Base-by-base conservation (phyloP, 2,113 vertebrate genomes). In the Gulo gulo region DNA sequence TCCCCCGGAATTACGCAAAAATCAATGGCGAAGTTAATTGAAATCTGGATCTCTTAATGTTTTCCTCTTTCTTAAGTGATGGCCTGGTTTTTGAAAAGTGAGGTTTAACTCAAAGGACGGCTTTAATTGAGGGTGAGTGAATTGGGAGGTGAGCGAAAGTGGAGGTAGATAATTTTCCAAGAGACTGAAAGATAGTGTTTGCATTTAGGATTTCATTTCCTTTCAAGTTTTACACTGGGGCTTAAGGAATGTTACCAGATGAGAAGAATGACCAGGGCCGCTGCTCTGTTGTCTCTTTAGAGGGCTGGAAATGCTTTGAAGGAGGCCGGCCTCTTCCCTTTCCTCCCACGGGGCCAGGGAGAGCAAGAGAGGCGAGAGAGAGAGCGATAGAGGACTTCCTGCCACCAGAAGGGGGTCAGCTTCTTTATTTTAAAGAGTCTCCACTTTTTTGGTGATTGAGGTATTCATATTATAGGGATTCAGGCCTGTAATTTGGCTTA, bases 1-100 rank as follows among this genome's bases (percentile, higher is more conserved):
- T 92, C 78, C 96, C 71, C 90, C n/a, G 92, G 91, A 95, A 92
- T 95, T 88, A 95, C 36, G 87, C 90, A 97, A 50, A 97, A 97
- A 96, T 95, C 87, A 94, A 63, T 93, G 71, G 84, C 42, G 36
- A 78, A 95, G 81, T 97, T 97, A 94, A 95, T 88, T 96, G 97
- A 90, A 96, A 96, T 91, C 71, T 20, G 92, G 34, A 50, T 97
- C 94, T 95, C 90, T 96, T 84, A 85, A 85, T 85, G 88, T 96
- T 95, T 96, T 91, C 76, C 74, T 57, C n/a, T 97, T 97, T 94
- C 69, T 63, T 92, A 92, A 94, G 76, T 39, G 84, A 97, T 52
- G 69, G 39, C 87, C 83, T 90, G n/a, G 69, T 69, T 98, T 95
- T 92, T 95, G 90, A 95, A 97, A 88, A 96, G 92, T 67, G 96